Base-by-base conservation (phyloP, 2,888 invertebrate genomes). In the Melipona beecheii region DNA sequence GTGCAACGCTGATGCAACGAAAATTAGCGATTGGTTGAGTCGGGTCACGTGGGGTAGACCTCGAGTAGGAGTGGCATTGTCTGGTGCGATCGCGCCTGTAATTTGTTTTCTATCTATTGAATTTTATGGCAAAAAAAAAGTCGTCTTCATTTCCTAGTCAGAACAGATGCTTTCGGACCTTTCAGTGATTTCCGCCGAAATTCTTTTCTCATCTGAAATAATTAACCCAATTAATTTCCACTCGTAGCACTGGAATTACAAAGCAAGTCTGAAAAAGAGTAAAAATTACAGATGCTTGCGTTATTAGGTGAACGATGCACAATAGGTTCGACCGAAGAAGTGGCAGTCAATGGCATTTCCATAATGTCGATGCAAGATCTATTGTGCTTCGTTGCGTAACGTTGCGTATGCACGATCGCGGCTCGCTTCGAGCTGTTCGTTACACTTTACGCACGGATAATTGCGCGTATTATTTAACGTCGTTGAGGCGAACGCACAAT, bases 391-490 rank as follows among this genome's bases (percentile, higher is more conserved):
- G 64, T 74, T 64, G 21, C 62, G 17, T 36, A 74, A 74, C 52
- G 50, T 74, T 24, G 19, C 36, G 19, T 19, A 24, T 43, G 6
- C 27, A 24, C 49, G 60, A 60, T 50, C 27, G 62, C 21, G 27
- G n/a, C 21, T 11, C 11, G 52, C 72, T 49, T 36, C 56, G 50
- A 72, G 69, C 50, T 49, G 52, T 70, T 71, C 71, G 82, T 69
- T 84, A 69, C 78, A 50, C 49, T 73, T 78, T 70, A 54, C 65
- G 72, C 56, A 69, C 31, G 13, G 78, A 60, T 84, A 84, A 84
- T 84, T 78, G 71, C 76, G 54, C 4, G 31, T 78, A 77, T 84
- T 72, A 74, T 84, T 75, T 75, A 82, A 66, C 69, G 82, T 76
- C 66, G 21, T 52, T 21, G 64, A 27, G 27, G 50, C 62, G 58